These are phyloP conservation scores for Toxotes chatareus DNA, from an alignment of 2,113 vertebrate species.

Conservation along the genomic window DNA sequence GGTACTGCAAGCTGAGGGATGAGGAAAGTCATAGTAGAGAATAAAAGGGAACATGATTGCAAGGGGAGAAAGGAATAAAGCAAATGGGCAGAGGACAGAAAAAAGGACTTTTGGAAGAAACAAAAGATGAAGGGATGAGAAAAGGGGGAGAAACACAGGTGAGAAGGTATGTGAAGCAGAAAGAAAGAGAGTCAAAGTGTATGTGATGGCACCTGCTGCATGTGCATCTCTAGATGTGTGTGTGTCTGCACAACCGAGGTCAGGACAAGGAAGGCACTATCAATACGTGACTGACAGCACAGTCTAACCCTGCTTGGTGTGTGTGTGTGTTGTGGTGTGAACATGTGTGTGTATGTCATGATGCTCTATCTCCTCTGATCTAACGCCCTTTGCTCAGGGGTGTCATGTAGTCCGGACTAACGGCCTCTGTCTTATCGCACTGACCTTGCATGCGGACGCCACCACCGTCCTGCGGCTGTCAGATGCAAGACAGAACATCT, in stretches of 20 bases:
- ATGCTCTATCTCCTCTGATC: neutral
- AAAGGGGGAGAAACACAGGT: neutral
- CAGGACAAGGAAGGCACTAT: neutral
- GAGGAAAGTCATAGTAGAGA: neutral
- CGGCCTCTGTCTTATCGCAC: constrained; percentile 51
- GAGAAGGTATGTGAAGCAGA: neutral
- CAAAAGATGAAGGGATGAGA: too few species aligned
- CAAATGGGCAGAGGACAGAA: neutral
- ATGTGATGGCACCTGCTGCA: neutral
- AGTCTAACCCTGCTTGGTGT: neutral
- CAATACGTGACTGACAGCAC: constrained; percentile 12
- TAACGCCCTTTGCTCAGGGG: neutral
- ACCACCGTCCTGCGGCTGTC: constrained; percentile 88
- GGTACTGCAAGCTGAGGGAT: neutral
- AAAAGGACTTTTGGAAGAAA: too few species aligned
- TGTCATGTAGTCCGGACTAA: neutral
- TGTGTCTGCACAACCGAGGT: constrained; percentile 18
- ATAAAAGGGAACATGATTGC: neutral
- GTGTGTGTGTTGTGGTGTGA: neutral
- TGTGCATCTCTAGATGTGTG: constrained; percentile 5
- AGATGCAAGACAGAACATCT: constrained; percentile 94
- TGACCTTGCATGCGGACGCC: constrained; percentile 98
- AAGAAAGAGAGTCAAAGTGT: neutral
- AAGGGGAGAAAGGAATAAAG: neutral
- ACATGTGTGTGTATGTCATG: constrained; percentile 5